Conservation (phyloP, 2,113 vertebrate genomes). For the Protobothrops flavoviridis region DNA sequence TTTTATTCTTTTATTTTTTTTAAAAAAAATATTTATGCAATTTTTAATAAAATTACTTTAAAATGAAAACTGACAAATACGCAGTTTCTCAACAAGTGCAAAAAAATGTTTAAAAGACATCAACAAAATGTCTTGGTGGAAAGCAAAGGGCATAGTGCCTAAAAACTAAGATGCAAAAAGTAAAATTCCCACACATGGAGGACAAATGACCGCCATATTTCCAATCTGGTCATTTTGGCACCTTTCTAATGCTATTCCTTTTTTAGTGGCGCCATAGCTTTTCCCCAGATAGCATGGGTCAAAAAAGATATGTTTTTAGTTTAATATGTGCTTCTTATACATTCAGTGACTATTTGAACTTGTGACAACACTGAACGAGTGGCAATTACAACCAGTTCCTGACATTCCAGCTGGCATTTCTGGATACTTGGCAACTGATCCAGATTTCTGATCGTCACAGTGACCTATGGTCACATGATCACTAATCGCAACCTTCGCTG, state of each 20-base stretch:
- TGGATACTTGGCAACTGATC: background rate
- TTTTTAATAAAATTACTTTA: background rate
- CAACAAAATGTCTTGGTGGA: background rate
- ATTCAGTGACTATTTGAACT: background rate
- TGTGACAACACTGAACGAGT: background rate
- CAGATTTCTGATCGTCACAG: background rate
- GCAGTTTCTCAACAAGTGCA: background rate
- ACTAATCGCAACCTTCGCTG: background rate
- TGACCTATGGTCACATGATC: background rate
- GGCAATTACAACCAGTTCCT: background rate
- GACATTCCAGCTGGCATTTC: background rate
- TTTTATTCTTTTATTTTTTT: background rate
- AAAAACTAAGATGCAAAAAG: background rate
- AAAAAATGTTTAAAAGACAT: background rate
- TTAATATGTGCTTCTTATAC: background rate
- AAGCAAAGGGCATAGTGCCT: background rate
- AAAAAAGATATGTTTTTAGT: background rate
- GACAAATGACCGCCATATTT: background rate
- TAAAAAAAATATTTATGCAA: background rate
- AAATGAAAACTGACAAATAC: background rate
- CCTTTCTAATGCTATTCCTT: background rate
- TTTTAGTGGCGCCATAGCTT: background rate
- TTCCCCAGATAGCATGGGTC: background rate
- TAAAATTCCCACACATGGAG: background rate
- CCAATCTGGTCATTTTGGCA: background rate